Evolutionary conservation across 2,888 invertebrate species (phyloP).

Genomic region (Invenusta paracnida): DNA sequence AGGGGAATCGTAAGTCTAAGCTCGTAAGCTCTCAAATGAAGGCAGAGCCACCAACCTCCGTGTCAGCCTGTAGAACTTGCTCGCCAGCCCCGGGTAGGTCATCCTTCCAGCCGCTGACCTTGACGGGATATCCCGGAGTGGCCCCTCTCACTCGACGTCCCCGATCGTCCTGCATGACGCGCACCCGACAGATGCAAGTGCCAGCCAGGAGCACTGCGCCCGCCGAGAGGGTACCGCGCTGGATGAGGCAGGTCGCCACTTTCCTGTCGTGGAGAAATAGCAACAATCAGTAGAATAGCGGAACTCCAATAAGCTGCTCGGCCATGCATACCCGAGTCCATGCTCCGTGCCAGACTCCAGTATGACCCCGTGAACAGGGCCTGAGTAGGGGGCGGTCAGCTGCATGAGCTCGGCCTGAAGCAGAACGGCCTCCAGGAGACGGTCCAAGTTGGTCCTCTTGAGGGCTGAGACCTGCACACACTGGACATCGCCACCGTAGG

Average conservation of each 20-base stretch:
- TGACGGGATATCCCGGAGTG: slow-evolving; percentile 75
- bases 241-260: slow-evolving; percentile 76
- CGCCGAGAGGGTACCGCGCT: slow-evolving; percentile 76
- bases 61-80: slow-evolving; percentile 74
- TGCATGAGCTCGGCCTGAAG: slow-evolving; percentile 72
- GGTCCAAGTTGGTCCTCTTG: slow-evolving; percentile 70
- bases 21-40: too few relatives aligned
- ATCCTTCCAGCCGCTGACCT: slow-evolving; percentile 83
- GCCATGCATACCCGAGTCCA: slow-evolving; percentile 65
- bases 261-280: slow-evolving; percentile 52
- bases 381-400: slow-evolving; percentile 76
- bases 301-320: too few relatives aligned
- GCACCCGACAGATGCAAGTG: slow-evolving; percentile 60
- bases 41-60: slow-evolving; percentile 62
- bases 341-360: slow-evolving; percentile 76
- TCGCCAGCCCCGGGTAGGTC: slow-evolving; percentile 80
- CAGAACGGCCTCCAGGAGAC: slow-evolving; percentile 76
- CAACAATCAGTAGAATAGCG: background rate
- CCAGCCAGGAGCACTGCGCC: slow-evolving; percentile 78
- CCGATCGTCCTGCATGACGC: slow-evolving; percentile 74
- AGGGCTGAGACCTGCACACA: slow-evolving; percentile 80
- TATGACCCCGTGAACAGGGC: slow-evolving; percentile 80
- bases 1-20: too few relatives aligned
- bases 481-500: slow-evolving; percentile 83
- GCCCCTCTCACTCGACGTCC: slow-evolving; percentile 69